Evolutionary conservation across 2,797 vertebrate genomes (phyloP).

Genomic region (Acomys russatus): DNA sequence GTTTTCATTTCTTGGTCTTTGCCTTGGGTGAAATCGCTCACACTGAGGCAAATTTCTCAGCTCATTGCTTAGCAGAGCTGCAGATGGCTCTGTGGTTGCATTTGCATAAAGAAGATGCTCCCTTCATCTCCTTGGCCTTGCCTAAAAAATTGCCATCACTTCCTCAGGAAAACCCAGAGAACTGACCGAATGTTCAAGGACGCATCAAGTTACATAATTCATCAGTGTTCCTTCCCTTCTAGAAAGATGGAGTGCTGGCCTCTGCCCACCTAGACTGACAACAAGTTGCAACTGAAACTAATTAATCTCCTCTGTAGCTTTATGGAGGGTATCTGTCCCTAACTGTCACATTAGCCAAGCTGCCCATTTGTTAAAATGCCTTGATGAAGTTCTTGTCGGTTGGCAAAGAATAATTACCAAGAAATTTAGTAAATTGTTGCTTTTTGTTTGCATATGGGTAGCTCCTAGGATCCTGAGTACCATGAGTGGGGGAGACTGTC

Average conservation of each 20-base stretch:
- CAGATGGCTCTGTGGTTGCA: background rate
- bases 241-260: slow-evolving; percentile 64
- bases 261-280: slow-evolving; percentile 69
- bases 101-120: background rate
- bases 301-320: slow-evolving; percentile 73
- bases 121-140: background rate
- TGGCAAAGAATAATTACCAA: slow-evolving; percentile 76
- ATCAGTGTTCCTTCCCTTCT: slow-evolving; percentile 12
- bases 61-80: background rate
- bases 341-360: slow-evolving; percentile 60
- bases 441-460: slow-evolving; percentile 44
- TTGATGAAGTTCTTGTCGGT: slow-evolving; percentile 44
- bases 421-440: slow-evolving; percentile 76
- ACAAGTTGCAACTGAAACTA: slow-evolving; percentile 66
- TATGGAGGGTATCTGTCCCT: slow-evolving; percentile 61
- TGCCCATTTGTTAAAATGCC: slow-evolving; percentile 46
- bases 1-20: slow-evolving; percentile 1
- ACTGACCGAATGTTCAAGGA: background rate
- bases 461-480: slow-evolving; percentile 12
- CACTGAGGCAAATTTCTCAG: background rate
- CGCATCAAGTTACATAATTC: slow-evolving; percentile 37
- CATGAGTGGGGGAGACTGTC: slow-evolving; percentile 10
- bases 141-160: background rate
- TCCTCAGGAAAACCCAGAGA: slow-evolving; percentile 7
- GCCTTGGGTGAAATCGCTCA: background rate